phyloP scores from a whole-genome alignment of 1,140 invertebrate species.

The Drosophila burlai region DNA sequence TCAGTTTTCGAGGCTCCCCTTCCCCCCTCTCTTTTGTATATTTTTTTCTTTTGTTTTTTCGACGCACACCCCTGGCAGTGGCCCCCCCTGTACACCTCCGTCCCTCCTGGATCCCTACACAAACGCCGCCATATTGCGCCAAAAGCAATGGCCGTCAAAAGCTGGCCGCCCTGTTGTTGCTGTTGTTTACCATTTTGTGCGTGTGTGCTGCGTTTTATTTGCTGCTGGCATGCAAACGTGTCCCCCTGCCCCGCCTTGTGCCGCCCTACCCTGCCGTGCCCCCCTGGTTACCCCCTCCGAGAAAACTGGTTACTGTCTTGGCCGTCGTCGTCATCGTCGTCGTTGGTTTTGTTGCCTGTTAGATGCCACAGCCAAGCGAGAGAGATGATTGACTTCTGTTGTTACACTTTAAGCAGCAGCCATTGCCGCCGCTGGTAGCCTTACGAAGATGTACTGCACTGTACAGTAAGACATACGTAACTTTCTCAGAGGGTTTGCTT shows the following conservation, averaged over 20 bases:
- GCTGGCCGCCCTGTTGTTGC: constrained; percentile 11
- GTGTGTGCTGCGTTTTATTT: constrained; percentile 75
- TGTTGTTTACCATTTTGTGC: constrained; percentile 75
- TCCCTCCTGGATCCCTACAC: not conserved
- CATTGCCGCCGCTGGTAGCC: constrained; percentile 21
- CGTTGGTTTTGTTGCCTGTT: constrained; percentile 28
- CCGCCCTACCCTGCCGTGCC: not conserved
- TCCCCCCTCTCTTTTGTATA: too few species aligned
- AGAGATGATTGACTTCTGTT: constrained; percentile 73
- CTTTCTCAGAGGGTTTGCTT: not conserved
- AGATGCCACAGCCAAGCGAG: constrained; percentile 37
- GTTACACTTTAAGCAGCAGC: constrained; percentile 71
- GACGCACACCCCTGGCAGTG: not conserved
- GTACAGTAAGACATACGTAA: not conserved
- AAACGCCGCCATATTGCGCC: constrained; percentile 68
- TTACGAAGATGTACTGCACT: constrained; percentile 1
- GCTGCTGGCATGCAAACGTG: constrained; percentile 75
- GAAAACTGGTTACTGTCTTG: constrained; percentile 34
- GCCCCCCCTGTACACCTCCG: not conserved
- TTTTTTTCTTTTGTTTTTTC: not conserved
- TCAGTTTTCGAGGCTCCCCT: constrained; percentile 17
- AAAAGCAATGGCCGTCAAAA: constrained; percentile 73
- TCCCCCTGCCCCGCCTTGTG: constrained; percentile 16
- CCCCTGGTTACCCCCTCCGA: not conserved
- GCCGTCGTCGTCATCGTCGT: constrained; percentile 1